Percentiles rank a stretch among this genome's conserved stretches.
Conservation (phyloP, 1,140 invertebrate genomes). For the Druon quercuslanigerum region DNA sequence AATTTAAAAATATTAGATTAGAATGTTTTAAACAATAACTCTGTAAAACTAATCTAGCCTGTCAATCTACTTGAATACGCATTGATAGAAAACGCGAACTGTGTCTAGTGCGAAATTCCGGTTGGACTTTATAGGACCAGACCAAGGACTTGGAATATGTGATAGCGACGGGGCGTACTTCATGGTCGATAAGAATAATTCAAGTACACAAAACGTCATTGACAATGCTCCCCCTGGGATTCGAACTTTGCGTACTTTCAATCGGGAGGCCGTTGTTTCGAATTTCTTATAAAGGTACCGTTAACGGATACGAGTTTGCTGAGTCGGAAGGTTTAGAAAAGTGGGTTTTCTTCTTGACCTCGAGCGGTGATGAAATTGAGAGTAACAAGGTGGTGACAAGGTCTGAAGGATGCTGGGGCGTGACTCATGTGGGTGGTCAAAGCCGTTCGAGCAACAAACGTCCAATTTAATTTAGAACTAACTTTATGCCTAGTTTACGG, state of each 20-base stretch:
- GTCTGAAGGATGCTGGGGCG: background rate
- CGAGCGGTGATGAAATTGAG: conserved; percentile 34
- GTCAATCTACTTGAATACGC: background rate
- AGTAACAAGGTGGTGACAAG: background rate
- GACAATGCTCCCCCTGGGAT: conserved; percentile 48
- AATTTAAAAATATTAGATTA: no score
- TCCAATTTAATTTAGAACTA: no score
- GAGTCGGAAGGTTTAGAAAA: background rate
- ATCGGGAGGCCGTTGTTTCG: background rate
- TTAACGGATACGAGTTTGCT: no score
- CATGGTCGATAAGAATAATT: conserved; percentile 56
- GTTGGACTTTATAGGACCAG: conserved; percentile 52
- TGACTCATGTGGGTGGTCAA: no score
- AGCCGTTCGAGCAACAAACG: no score
- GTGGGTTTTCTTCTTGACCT: background rate
- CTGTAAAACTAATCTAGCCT: background rate
- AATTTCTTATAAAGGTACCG: no score
- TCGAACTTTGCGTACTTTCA: conserved; percentile 27
- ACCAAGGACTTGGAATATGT: conserved; percentile 56
- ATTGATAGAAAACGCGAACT: conserved; percentile 41
- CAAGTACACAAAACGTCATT: conserved; percentile 60
- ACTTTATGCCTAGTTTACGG: no score
- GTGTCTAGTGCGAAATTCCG: conserved; percentile 35
- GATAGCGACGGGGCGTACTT: conserved; percentile 51
- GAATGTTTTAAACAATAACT: no score